Conservation (phyloP, 2,113 vertebrate genomes). For the Ornithorhynchus anatinus region DNA sequence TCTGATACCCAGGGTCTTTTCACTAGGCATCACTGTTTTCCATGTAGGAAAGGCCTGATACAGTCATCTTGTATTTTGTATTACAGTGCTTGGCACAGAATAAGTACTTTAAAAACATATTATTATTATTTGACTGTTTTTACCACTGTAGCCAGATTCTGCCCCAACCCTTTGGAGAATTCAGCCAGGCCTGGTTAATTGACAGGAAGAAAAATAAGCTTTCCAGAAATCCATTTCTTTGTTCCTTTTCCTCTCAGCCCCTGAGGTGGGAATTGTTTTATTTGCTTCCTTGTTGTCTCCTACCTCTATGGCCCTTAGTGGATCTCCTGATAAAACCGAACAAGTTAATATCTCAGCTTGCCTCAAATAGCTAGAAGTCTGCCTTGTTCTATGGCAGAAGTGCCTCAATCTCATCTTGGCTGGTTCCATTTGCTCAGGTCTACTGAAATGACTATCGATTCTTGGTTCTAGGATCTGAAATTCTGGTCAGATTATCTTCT, state of each 20-base stretch:
- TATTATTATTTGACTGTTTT: too few relatives aligned
- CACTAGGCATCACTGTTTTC: too few relatives aligned
- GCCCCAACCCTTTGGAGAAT: too few relatives aligned
- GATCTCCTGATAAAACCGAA: constrained; percentile 6
- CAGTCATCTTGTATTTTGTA: too few relatives aligned
- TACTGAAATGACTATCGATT: constrained; percentile 34
- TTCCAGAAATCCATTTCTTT: too few relatives aligned
- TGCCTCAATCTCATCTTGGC: constrained; percentile 52
- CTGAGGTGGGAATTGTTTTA: neutral
- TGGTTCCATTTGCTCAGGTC: constrained; percentile 44
- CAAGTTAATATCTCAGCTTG: constrained; percentile 46
- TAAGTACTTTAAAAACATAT: too few relatives aligned
- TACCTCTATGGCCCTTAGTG: neutral
- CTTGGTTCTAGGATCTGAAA: constrained; percentile 32
- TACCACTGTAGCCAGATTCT: too few relatives aligned
- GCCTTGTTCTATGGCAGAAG: constrained; percentile 12
- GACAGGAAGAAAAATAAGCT: too few relatives aligned
- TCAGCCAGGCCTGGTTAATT: too few relatives aligned
- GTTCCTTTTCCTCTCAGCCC: neutral
- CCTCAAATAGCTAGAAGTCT: constrained; percentile 21
- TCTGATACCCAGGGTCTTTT: too few relatives aligned
- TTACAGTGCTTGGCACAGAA: too few relatives aligned
- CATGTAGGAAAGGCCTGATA: too few relatives aligned
- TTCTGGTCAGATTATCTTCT: constrained; percentile 32
- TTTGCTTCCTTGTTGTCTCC: neutral